Evolutionary conservation across 1,140 invertebrate genomes (phyloP).

Genomic region (Cheumatopsyche charites): DNA sequence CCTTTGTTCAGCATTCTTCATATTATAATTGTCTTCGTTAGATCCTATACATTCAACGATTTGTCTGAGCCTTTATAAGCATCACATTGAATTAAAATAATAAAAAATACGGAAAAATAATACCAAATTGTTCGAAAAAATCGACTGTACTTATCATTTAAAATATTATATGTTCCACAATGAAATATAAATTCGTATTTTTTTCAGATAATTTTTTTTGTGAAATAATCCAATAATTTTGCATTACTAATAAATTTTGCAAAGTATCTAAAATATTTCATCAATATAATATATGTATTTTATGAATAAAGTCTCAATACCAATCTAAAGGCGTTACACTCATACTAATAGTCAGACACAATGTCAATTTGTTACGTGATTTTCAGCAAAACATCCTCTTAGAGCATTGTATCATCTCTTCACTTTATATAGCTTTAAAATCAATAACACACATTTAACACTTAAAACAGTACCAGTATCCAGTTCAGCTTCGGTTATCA

Average conservation of each 20-base stretch:
- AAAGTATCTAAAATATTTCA: too few relatives aligned
- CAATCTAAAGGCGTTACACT: slow-evolving; percentile 14
- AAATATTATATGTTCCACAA: too few relatives aligned
- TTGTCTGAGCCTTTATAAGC: background rate
- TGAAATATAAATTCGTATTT: too few relatives aligned
- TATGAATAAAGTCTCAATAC: slow-evolving; percentile 41
- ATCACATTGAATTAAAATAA: too few relatives aligned
- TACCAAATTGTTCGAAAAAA: too few relatives aligned
- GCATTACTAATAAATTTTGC: too few relatives aligned
- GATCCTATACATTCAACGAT: slow-evolving; percentile 39
- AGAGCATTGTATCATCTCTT: slow-evolving; percentile 28
- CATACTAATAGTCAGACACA: slow-evolving; percentile 45
- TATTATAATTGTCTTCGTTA: slow-evolving; percentile 49
- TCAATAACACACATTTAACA: slow-evolving; percentile 3
- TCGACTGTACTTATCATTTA: too few relatives aligned
- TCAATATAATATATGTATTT: too few relatives aligned
- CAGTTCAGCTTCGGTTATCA: slow-evolving; percentile 21
- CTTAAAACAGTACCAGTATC: background rate
- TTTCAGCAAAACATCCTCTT: slow-evolving; percentile 46
- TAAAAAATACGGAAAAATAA: too few relatives aligned
- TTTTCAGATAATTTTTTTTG: too few relatives aligned
- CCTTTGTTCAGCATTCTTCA: slow-evolving; percentile 31
- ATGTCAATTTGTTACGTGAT: slow-evolving; percentile 49
- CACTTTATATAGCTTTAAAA: slow-evolving; percentile 4
- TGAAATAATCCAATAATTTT: too few relatives aligned